phyloP scores from a whole-genome alignment of 2,113 vertebrate genomes.

The Cervus canadensis region DNA sequence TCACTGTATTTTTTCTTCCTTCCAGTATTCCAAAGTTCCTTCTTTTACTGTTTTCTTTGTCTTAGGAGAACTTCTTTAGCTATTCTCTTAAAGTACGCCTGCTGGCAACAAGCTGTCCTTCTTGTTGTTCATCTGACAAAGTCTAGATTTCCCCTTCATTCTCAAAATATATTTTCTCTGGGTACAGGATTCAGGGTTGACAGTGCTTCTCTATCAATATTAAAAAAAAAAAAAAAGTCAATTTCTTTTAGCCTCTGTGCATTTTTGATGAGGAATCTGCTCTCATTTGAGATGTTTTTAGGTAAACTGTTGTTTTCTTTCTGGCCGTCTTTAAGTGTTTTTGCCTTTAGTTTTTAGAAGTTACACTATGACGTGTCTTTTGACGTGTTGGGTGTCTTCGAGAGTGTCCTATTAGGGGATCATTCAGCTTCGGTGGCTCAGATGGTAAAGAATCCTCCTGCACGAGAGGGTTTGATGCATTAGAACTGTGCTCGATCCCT shows the following conservation, averaged over 20 bases:
- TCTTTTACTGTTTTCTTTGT: background rate
- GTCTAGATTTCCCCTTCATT: background rate
- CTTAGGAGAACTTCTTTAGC: background rate
- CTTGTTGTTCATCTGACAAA: constrained; percentile 2
- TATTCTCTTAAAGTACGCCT: background rate
- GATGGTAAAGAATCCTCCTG: background rate
- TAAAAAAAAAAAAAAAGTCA: background rate
- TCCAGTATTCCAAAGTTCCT: background rate
- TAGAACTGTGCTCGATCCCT: background rate
- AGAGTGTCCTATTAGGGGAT: background rate
- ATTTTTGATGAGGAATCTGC: background rate
- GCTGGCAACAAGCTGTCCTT: background rate
- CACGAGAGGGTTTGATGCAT: background rate
- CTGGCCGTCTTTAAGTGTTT: background rate
- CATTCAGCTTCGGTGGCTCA: background rate
- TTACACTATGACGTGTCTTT: background rate
- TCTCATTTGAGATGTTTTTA: background rate
- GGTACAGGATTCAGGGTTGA: background rate
- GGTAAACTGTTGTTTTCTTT: background rate
- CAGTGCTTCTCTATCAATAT: background rate
- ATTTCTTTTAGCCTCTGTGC: background rate
- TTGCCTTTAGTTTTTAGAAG: background rate
- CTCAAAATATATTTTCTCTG: background rate
- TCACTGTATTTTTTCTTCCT: background rate
- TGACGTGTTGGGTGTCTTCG: background rate